Evolutionary conservation across 1,140 invertebrate species (phyloP).

Genomic region (Megathymus violae): DNA sequence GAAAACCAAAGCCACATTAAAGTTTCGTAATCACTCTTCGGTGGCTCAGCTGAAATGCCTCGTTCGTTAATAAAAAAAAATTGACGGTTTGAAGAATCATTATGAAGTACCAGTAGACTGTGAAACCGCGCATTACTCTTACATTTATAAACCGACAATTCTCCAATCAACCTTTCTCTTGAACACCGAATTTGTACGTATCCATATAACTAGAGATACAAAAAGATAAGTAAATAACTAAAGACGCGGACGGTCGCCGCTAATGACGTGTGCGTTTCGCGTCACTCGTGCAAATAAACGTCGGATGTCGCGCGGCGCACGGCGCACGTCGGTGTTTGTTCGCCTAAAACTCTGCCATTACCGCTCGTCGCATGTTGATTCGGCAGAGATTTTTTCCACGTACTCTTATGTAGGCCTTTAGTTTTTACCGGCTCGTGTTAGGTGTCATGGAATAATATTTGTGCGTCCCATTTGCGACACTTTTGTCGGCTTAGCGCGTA

Average conservation of each 20-base stretch:
- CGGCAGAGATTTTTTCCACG: conserved; percentile 20
- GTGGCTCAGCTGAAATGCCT: too few species aligned
- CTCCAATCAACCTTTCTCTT: background rate
- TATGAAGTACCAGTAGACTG: too few species aligned
- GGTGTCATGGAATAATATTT: conserved; percentile 24
- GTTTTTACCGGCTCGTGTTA: conserved; percentile 19
- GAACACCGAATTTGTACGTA: too few species aligned
- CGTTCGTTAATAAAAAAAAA: too few species aligned
- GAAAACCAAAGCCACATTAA: too few species aligned
- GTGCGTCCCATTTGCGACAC: conserved; percentile 2
- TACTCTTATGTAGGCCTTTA: conserved; percentile 24
- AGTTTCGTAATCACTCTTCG: too few species aligned
- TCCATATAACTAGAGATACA: too few species aligned
- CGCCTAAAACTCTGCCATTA: conserved; percentile 29
- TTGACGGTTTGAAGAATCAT: too few species aligned
- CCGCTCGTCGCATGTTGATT: conserved; percentile 7
- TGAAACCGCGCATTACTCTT: too few species aligned
- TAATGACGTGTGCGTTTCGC: conserved; percentile 11
- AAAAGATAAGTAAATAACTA: background rate
- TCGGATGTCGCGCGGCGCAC: conserved; percentile 7
- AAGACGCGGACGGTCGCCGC: background rate
- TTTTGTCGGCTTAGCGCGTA: background rate
- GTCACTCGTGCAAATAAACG: conserved; percentile 22
- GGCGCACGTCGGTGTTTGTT: conserved; percentile 14
- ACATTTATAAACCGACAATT: too few species aligned